Percentiles rank a stretch among this genome's conserved stretches.
Conservation (phyloP, 2,888 invertebrate genomes). For the Rhopalosiphum nymphaeae region DNA sequence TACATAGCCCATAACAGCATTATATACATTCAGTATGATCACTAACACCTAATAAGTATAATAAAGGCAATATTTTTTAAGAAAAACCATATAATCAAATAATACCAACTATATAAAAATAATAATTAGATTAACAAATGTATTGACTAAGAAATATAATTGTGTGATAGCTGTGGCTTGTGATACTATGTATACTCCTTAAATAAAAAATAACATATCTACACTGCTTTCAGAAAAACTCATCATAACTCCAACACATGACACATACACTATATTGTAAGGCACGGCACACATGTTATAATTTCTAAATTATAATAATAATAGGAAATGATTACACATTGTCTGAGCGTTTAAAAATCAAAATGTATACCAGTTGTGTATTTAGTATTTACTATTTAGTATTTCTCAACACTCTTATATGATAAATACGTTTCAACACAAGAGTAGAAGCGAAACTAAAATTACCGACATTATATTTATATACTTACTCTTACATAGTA, state of each 20-base stretch:
- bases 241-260: neutral
- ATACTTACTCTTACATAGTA: neutral
- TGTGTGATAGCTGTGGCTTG: neutral
- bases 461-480: neutral
- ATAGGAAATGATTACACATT: neutral
- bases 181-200: neutral
- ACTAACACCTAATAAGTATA: neutral
- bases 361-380: neutral
- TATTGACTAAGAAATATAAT: neutral
- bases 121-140: neutral
- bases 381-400: neutral
- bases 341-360: constrained; percentile 5
- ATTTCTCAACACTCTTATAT: neutral
- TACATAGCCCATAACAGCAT: neutral
- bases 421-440: neutral
- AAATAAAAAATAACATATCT: neutral
- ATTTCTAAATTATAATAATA: constrained; percentile 5
- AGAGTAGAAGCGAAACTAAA: neutral
- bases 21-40: neutral
- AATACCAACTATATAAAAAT: neutral
- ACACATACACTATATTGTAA: constrained; percentile 11
- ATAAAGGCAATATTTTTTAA: neutral
- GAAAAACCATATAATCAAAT: neutral
- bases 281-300: neutral
- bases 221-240: neutral